Evolutionary conservation across 2,797 vertebrate species (phyloP), one percentile per base, ranked within the genome.

Genomic region (Acrocephalus scirpaceus): DNA sequence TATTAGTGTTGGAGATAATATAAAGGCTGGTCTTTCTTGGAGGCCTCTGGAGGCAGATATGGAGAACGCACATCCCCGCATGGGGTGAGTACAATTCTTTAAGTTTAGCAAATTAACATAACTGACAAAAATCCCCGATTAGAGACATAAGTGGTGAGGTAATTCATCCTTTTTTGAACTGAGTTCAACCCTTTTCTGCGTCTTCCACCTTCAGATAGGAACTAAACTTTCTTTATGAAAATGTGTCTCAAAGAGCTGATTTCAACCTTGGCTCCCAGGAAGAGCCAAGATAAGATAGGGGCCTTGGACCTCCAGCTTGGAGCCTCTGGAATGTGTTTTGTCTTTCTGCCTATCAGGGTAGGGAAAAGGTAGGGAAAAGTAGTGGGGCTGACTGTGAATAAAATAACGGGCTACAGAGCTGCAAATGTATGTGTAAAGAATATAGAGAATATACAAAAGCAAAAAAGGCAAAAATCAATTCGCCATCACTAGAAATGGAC

Each of bases 41-140:
- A 45, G 21, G 13, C 17, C 10, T 17, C 32, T 5, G 3, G 11
- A 9, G 56, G 7, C 21, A 61, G 38, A 44, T 18, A 61, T 8
- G 9, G 27, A 61, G 36, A 61, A 81, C 36, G 26, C 21, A 25
- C 16, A 20, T 12, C 13, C 16, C 21, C 0, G 1, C 7, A 61
- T 0, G 0, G 30, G 21, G 21, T 36, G 21, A 26, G 26, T 11
- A 51, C 9, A 44, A 21, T 32, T 53, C 21, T 17, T 0, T 26
- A 44, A 44, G 16, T 70, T 70, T 30, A 44, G 16, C 9, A 36
- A 61, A 36, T 51, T 44, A 45, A 44, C 14, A 6, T 53, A 36
- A 45, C 13, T 45, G 66, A 81, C 21, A 60, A 70, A 36, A 60
- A 60, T 16, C 7, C 13, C 11, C 54, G 42, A 20, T 42, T n/a